Evolutionary conservation across 2,113 vertebrate species (phyloP).

Genomic region (Gymnarchus niloticus): DNA sequence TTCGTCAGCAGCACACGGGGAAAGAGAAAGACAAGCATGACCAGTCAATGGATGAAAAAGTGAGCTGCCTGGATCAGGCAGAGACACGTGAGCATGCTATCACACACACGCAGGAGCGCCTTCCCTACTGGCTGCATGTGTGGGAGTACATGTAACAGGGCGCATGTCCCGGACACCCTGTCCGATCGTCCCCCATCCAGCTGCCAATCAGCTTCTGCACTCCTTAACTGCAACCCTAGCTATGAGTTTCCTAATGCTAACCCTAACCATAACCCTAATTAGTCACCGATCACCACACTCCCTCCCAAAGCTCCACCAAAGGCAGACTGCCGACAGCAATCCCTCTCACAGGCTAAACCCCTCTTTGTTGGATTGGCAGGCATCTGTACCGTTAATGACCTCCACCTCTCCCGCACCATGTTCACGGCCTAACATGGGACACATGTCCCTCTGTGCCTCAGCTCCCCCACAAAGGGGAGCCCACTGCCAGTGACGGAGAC

Average conservation of each 20-base stretch:
- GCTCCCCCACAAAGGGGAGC: no score
- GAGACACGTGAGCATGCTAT: constrained; percentile 1
- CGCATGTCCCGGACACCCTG: not conserved
- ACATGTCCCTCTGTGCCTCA: no score
- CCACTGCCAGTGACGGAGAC: no score
- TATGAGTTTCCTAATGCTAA: no score
- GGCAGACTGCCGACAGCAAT: no score
- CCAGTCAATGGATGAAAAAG: not conserved
- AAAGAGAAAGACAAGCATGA: not conserved
- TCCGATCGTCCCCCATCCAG: not conserved
- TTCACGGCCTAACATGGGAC: no score
- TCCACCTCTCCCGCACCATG: not conserved
- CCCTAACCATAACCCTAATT: no score
- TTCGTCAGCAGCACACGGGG: not conserved
- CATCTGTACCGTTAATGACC: not conserved
- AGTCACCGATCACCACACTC: no score
- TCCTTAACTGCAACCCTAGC: no score
- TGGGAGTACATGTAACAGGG: not conserved
- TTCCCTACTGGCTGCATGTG: not conserved
- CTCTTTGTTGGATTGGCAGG: no score
- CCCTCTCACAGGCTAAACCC: not conserved
- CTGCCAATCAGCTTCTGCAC: not conserved
- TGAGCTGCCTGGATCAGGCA: not conserved
- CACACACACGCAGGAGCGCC: constrained; percentile 23
- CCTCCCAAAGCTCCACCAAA: no score